phyloP scores from a whole-genome alignment of 2,797 vertebrate species.

The Xiphophorus birchmanni region DNA sequence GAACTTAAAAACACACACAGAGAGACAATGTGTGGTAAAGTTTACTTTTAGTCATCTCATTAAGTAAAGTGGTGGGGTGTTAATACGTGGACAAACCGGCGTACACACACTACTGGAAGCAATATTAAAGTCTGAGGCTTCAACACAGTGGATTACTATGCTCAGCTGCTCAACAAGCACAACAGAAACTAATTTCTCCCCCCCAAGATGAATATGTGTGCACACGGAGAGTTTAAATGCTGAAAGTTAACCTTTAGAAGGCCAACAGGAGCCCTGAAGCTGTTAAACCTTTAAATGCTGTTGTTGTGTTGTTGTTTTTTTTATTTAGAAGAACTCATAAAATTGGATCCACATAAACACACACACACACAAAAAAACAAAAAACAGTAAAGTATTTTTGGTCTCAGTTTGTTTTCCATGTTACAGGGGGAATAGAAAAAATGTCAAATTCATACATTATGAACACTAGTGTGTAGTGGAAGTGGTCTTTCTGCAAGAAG shows the following conservation, averaged over 20 bases:
- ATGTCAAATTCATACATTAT: slow-evolving; percentile 5
- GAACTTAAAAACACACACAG: background rate
- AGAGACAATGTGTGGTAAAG: background rate
- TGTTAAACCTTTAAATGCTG: slow-evolving; percentile 59
- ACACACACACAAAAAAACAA: background rate
- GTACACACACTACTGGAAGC: slow-evolving; percentile 9
- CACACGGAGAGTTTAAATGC: slow-evolving; percentile 28
- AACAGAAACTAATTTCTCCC: slow-evolving; percentile 4
- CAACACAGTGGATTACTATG: slow-evolving; percentile 28
- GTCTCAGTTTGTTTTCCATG: background rate
- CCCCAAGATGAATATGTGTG: slow-evolving; percentile 23
- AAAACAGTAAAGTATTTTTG: background rate
- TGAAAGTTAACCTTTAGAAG: slow-evolving; percentile 59
- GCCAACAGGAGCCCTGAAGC: slow-evolving; percentile 43
- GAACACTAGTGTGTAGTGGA: slow-evolving; percentile 37
- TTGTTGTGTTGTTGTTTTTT: background rate
- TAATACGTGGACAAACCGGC: slow-evolving; percentile 3
- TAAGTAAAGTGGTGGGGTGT: slow-evolving; percentile 15
- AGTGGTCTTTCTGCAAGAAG: slow-evolving; percentile 50
- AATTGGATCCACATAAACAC: slow-evolving; percentile 10
- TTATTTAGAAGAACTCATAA: slow-evolving; percentile 19
- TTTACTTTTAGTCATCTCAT: slow-evolving; percentile 34
- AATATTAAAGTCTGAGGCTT: slow-evolving; percentile 8
- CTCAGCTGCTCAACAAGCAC: slow-evolving; percentile 27
- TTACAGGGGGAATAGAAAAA: slow-evolving; percentile 4